Base-by-base conservation (phyloP, 2,113 vertebrate genomes). In the Fukomys damarensis region DNA sequence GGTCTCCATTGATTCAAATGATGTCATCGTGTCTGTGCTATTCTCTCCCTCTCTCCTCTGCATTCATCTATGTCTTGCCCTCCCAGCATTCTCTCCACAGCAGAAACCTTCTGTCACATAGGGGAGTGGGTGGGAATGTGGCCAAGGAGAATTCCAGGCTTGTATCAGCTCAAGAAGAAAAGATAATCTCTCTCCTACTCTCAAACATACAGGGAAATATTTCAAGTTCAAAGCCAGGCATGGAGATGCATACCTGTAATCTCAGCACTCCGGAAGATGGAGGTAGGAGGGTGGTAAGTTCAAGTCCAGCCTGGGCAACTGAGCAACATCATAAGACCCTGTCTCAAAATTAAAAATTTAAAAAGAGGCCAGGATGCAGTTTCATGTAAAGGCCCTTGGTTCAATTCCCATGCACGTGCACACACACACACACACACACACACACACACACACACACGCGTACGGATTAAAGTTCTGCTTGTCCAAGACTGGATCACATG, bases 1-100 rank as follows among this genome's bases (percentile, higher is more conserved):
- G 77, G 52, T 86, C 54, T 93, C 86, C 43, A 61, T 7, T 46
- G 81, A 93, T 80, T 86, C 54, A 59, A 58, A 30, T 95, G 90
- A 97, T 86, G 58, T 96, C 89, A 88, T 68, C 3, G 0, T 81
- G 61, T 95, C 68, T 80, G 11, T n/a, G 17, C 14, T 63, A 14
- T 52, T 7, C 28, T 43, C 14, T 41, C 22, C 16, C 24, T 5
- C 32, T 38, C 13, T 49, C 28, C 7, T 92, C 65, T 28, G 6
- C 30, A 86, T 86, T 68, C 77, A 63, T 94, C 72, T 72, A 5
- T 91, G 49, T 86, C 80, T 72, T 72, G 5, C 20, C 13, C 14
- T 89, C 17, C 17, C 12, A 79, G 17, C 10, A 80, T 70, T 68
- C 52, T 82, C 65, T 65, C 3, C 6, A 30, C 19, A 86, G 22